phyloP scores from a whole-genome alignment of 2,888 invertebrate species.

The Heliconius cydno region DNA sequence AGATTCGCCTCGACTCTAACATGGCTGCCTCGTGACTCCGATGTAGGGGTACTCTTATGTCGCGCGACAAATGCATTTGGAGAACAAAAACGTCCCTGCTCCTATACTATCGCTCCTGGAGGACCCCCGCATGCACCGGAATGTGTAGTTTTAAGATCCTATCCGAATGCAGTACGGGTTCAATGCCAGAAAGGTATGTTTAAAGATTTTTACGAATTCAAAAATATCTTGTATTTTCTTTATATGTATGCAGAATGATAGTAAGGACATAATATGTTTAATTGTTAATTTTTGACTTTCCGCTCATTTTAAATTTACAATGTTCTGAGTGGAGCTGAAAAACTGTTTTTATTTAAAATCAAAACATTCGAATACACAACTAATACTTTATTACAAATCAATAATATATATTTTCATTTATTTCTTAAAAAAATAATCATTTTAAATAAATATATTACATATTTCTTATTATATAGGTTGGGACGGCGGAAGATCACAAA shows the following conservation, averaged over 20 bases:
- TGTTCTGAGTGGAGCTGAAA: no score
- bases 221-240: background rate
- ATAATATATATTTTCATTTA: no score
- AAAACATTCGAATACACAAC: no score
- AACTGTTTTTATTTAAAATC: no score
- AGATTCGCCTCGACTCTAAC: constrained; percentile 66
- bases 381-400: no score
- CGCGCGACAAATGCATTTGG: constrained; percentile 68
- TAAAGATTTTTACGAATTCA: background rate
- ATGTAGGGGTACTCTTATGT: constrained; percentile 65
- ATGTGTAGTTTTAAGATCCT: constrained; percentile 57
- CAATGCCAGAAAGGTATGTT: constrained; percentile 64
- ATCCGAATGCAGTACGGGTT: constrained; percentile 55
- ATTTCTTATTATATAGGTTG: constrained; percentile 58
- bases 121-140: constrained; percentile 62
- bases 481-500: constrained; percentile 70
- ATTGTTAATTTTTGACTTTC: no score
- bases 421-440: no score
- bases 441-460: no score
- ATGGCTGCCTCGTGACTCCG: constrained; percentile 58
- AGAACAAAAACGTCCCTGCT: constrained; percentile 66
- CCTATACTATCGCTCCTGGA: constrained; percentile 58
- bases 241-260: no score
- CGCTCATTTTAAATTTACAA: no score
- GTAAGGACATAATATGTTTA: no score